Conservation (phyloP, 2,113 vertebrate species). For the Sminthopsis crassicaudata region DNA sequence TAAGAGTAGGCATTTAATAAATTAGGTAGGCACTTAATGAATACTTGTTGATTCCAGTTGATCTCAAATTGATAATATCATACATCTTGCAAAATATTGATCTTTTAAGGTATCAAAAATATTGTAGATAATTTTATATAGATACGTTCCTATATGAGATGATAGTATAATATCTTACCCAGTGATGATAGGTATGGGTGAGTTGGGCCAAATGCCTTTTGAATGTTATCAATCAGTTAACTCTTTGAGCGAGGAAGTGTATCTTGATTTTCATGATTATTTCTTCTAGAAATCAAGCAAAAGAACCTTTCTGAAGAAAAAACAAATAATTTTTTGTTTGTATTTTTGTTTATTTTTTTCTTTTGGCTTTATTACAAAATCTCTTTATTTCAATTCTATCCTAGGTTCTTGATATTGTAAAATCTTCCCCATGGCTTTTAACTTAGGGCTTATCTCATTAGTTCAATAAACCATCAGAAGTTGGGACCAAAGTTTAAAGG, state of each 20-base stretch:
- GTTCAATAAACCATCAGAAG: constrained; percentile 47
- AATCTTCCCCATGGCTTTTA: constrained; percentile 76
- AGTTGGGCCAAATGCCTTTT: background rate
- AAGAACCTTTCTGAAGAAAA: constrained; percentile 16
- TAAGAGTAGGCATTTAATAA: background rate
- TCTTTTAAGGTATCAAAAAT: background rate
- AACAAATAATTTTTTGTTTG: background rate
- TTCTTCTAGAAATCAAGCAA: constrained; percentile 28
- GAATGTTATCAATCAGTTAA: background rate
- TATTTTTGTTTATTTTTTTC: background rate
- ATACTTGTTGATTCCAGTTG: background rate
- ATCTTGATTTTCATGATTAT: background rate
- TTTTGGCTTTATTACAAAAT: background rate
- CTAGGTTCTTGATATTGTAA: constrained; percentile 62
- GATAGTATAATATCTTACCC: background rate
- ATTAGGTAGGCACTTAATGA: background rate
- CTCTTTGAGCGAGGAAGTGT: background rate
- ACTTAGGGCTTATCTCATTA: constrained; percentile 76
- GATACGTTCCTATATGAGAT: background rate
- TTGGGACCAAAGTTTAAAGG: constrained; percentile 60
- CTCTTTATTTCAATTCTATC: background rate
- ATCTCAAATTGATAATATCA: background rate
- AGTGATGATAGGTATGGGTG: background rate
- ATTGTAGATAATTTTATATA: background rate
- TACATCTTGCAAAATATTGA: background rate